Base-by-base conservation (phyloP, 1,140 invertebrate species). In the Zaprionus gabonicus region DNA sequence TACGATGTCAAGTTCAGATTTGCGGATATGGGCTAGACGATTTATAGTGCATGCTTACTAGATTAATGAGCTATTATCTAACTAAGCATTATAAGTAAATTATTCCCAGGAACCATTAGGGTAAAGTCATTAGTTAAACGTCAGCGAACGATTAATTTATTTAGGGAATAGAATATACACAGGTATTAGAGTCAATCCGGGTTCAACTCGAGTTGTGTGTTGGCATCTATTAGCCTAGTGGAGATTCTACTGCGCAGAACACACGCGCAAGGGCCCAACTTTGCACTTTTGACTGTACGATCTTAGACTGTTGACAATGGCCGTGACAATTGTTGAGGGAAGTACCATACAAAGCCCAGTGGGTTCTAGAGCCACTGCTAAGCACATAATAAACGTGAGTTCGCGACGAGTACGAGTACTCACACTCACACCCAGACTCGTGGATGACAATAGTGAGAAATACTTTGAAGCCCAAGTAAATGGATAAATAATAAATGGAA, bases 261-360 rank as follows among this genome's bases (percentile, higher is more conserved):
- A 13, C 46, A 23, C 46, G 20, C 7, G 5, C 25, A 28, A 73
- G 44, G 28, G 38, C 25, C 5, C 56, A 46, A 83, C 82, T 81
- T 70, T 86, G 82, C 46, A 51, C 81, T 70, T 76, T 79, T 71
- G 70, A 56, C 51, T 57, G 69, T 68, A 71, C n/a, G 34, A 58
- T 74, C 77, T 88, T 81, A 80, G 83, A 80, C 71, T 87, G 77
- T 80, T 87, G 80, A 83, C 83, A 82, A 83, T 88, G 78, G 70
- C 83, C 83, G 60, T 88, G 84, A 81, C 71, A 80, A 60, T 58
- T 64, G 71, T 56, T 59, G 44, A 41, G 80, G 80, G 73, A 87
- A 74, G 83, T 83, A 51, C 31, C 41, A 20, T n/a, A 55, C 68
- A 82, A 80, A 74, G 57, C 67, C 64, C 60, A 71, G 71, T 57